Evolutionary conservation across 2,888 invertebrate genomes (phyloP).

Genomic region (Dicranocentrus wangi): DNA sequence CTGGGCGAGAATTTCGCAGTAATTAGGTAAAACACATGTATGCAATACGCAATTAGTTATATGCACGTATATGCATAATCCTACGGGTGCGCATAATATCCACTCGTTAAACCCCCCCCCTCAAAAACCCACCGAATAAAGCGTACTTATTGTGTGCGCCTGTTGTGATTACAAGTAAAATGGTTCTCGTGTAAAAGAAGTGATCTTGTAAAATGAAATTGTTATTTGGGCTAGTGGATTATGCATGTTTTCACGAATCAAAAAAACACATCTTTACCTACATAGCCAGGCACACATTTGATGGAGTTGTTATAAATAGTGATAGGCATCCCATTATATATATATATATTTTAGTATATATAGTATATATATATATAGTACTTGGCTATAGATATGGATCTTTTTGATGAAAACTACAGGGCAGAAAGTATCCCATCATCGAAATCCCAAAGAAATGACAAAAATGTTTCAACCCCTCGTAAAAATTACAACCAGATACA

Average conservation of each 20-base stretch:
- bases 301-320: too few species aligned
- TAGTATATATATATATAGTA: too few species aligned
- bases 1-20: neutral
- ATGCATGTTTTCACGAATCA: neutral
- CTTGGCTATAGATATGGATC: too few species aligned
- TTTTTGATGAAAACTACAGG: too few species aligned
- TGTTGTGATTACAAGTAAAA: neutral
- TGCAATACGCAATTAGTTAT: neutral
- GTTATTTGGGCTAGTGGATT: constrained; percentile 14
- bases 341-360: too few species aligned
- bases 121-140: neutral
- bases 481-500: too few species aligned
- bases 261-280: neutral
- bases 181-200: neutral
- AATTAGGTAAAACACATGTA: neutral
- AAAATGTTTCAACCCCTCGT: too few species aligned
- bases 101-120: neutral
- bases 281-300: too few species aligned
- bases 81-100: neutral
- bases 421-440: too few species aligned
- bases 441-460: too few species aligned
- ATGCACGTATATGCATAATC: neutral
- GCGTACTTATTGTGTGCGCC: too few species aligned
- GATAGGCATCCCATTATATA: too few species aligned
- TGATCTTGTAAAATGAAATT: neutral